Conservation (phyloP, 2,888 invertebrate genomes). For the Dicranocentrus wangi region DNA sequence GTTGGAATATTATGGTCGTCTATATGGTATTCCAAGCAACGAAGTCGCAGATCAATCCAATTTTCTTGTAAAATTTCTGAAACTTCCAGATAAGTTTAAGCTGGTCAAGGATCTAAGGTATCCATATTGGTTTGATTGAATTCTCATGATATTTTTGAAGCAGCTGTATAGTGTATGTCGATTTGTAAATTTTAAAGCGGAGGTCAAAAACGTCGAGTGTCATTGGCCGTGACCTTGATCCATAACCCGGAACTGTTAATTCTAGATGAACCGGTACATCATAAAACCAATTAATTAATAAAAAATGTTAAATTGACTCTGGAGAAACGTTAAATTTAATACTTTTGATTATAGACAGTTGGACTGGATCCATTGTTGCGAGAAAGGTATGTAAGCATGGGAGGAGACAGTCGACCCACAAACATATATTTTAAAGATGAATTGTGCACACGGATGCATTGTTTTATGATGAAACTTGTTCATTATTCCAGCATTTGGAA, state of each 20-base stretch:
- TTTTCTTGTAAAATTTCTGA: constrained; percentile 37
- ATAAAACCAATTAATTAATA: not conserved
- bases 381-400: constrained; percentile 17
- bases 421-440: not conserved
- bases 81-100: constrained; percentile 21
- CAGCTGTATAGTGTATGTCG: too few relatives aligned
- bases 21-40: constrained; percentile 49
- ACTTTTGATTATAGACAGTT: constrained; percentile 33
- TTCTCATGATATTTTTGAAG: too few relatives aligned
- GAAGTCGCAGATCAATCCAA: constrained; percentile 26
- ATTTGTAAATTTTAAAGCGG: constrained; percentile 73
- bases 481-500: constrained; percentile 65
- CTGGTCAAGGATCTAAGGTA: constrained; percentile 77
- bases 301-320: not conserved
- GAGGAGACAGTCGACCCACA: not conserved
- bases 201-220: constrained; percentile 76
- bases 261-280: constrained; percentile 84
- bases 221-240: constrained; percentile 75
- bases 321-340: not conserved
- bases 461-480: not conserved
- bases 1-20: constrained; percentile 54
- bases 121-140: too few relatives aligned
- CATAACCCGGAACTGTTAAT: constrained; percentile 79
- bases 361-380: constrained; percentile 53
- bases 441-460: not conserved